These are phyloP conservation scores for Orycteropus afer DNA, from an alignment of 2,113 vertebrate species.

Conservation along the genomic window DNA sequence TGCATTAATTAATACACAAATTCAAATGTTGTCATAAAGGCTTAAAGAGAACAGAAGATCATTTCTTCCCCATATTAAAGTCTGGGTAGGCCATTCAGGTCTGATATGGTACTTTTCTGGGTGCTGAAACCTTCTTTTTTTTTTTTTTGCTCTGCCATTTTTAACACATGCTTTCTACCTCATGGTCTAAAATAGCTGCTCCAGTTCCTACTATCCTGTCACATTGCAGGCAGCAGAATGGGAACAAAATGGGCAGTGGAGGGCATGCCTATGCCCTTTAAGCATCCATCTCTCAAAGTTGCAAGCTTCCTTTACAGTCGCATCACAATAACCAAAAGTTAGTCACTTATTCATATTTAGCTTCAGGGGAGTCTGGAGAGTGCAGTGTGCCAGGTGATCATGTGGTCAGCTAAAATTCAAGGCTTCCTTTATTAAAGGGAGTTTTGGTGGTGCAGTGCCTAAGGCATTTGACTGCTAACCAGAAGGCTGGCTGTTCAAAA, in stretches of 20 bases:
- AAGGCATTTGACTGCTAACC: too few species aligned
- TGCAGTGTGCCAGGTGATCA: background rate
- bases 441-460: too few species aligned
- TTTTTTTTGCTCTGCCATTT: background rate
- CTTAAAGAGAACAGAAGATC: background rate
- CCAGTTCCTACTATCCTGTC: background rate
- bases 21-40: background rate
- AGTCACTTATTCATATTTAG: background rate
- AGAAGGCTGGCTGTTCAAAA: too few species aligned
- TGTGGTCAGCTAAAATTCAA: background rate
- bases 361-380: background rate
- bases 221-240: background rate
- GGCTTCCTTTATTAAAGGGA: too few species aligned
- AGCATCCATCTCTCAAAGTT: background rate
- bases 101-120: background rate
- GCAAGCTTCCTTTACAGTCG: background rate
- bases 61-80: background rate
- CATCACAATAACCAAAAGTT: background rate
- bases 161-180: background rate
- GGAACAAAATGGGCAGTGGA: background rate
- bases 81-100: background rate
- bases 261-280: background rate
- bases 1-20: background rate
- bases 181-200: background rate
- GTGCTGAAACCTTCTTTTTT: background rate